Evolutionary conservation across 2,888 invertebrate species (phyloP).

Genomic region (Tridacna crocea): DNA sequence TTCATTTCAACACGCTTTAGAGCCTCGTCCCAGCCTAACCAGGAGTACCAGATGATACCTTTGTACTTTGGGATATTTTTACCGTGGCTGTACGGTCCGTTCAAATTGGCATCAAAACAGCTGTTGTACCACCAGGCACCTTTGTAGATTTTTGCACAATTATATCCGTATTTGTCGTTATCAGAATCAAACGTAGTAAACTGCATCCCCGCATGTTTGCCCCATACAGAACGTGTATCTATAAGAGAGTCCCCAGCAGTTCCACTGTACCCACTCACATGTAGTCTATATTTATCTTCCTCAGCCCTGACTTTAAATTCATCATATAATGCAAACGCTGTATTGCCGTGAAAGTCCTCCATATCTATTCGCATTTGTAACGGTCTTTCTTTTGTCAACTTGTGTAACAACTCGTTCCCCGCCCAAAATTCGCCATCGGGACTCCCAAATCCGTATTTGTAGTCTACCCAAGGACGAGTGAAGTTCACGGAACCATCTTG

Average conservation of each 20-base stretch:
- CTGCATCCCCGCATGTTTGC: neutral
- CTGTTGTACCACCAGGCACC: neutral
- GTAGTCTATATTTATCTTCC: neutral
- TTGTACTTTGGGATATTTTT: neutral
- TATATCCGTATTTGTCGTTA: neutral
- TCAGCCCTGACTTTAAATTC: neutral
- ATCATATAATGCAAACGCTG: neutral
- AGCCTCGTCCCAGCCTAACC: neutral
- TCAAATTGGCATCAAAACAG: neutral
- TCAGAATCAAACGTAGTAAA: neutral
- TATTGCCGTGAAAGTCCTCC: conserved; percentile 1
- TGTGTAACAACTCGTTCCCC: neutral
- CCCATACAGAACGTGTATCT: neutral
- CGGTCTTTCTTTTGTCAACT: neutral
- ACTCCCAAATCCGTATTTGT: conserved; percentile 3
- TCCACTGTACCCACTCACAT: neutral
- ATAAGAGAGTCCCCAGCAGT: neutral
- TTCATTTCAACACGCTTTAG: conserved; percentile 5
- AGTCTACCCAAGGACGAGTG: neutral
- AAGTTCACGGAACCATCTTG: conserved; percentile 7
- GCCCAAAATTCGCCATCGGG: neutral
- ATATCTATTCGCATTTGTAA: neutral
- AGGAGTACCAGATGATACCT: neutral
- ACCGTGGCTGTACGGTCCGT: neutral
- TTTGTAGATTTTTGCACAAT: neutral